Base-by-base conservation (phyloP, 2,113 vertebrate genomes). In the Xyrauchen texanus region DNA sequence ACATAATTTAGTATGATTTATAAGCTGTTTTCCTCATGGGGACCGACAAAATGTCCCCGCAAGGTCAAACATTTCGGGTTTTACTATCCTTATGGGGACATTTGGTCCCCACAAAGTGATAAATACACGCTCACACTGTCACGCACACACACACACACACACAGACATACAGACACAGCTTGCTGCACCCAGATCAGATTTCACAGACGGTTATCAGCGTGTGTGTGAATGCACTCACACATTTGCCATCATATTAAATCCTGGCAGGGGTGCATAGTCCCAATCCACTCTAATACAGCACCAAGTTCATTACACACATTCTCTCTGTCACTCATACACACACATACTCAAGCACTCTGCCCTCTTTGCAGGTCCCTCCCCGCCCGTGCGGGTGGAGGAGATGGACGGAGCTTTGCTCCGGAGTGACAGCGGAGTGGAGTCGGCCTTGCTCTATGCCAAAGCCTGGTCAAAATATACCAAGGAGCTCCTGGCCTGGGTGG, bases 381-480 rank as follows among this genome's bases (percentile, higher is more conserved):
- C 93, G 21, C 93, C 92, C 34, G 90, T 94, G 79, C 94, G 91
- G 82, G 92, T 91, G 65, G 88, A 95, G 86, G 95, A 98, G 66
- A 90, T 97, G 84, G 96, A 98, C 85, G 87, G 82, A 61, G 91
- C 95, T 66, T 92, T 98, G 70, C 94, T 95, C 85, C 92, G 91
- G 83, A 96, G 91, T 69, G 94, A 95, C 85, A 94, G 90, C 6
- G 96, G 95, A 11, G 91, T 99, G 87, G 96, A 99, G 84, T 94
- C 95, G 0, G 97, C 96, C 42, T 92, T 99, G 82, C 94, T 94
- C 10, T 99, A 99, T 47, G 95, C 95, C 82, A 99, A 99, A 93
- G 92, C 94, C 5, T 99, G 96, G 97, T 98, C 96, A 85, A 98
- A 98, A 89, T 99, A 99, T 79, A 95, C 95, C 87, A 99, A 98